Percentiles rank a stretch among this genome's conserved stretches.
Evolutionary conservation across 2,888 invertebrate species (phyloP).

Genomic region (Linyphia triangularis): DNA sequence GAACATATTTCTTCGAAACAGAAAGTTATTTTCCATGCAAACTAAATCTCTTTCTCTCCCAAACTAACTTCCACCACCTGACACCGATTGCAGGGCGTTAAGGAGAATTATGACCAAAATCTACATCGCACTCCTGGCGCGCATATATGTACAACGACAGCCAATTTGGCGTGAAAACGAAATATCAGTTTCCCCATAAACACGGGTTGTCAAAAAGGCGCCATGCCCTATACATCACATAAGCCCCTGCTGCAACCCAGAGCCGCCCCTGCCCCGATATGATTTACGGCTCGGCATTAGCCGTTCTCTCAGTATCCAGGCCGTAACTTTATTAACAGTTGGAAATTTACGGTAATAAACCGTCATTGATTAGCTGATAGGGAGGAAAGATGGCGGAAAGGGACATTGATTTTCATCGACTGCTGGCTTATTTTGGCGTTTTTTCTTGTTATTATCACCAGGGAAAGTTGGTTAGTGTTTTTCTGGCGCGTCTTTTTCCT

Average conservation of each 20-base stretch:
- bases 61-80: neutral
- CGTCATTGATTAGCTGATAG: slow-evolving; percentile 64
- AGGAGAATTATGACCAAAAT: slow-evolving; percentile 35
- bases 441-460: slow-evolving; percentile 6
- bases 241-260: slow-evolving; percentile 11
- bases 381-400: neutral
- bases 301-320: slow-evolving; percentile 23
- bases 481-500: slow-evolving; percentile 8
- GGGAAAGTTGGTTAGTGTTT: slow-evolving; percentile 6
- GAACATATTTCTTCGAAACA: neutral
- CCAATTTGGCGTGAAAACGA: slow-evolving; percentile 68
- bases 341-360: slow-evolving; percentile 72
- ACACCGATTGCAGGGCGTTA: neutral
- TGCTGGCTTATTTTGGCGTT: slow-evolving; percentile 14
- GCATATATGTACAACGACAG: slow-evolving; percentile 26
- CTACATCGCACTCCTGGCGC: slow-evolving; percentile 29
- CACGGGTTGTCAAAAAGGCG: slow-evolving; percentile 69
- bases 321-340: slow-evolving; percentile 70
- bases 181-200: slow-evolving; percentile 64
- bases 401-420: slow-evolving; percentile 54
- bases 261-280: slow-evolving; percentile 24
- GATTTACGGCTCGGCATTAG: slow-evolving; percentile 63
- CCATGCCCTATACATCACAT: slow-evolving; percentile 52
- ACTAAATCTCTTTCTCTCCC: neutral
- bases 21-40: neutral